Base-by-base conservation (phyloP, 2,888 invertebrate species). In the Bursaphelenchus okinawaensis region DNA sequence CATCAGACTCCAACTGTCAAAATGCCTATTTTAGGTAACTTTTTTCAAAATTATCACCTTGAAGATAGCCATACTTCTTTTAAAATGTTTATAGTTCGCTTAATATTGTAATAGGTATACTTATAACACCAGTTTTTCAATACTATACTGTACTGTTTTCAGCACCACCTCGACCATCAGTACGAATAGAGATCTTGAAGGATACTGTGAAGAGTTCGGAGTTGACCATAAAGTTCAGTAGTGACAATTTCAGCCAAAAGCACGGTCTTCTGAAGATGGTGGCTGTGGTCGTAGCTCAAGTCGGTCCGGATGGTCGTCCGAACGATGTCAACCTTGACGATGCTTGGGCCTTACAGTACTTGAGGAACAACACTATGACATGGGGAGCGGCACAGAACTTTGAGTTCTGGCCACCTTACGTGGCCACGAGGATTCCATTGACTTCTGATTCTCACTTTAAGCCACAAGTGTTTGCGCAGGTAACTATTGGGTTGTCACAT, bases 401-500 rank as follows among this genome's bases (percentile, higher is more conserved):
- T 56, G 81, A 83, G 52, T 78, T 82, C 60, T 85, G 84, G 80
- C 77, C 78, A 2, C 72, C 76, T 0, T 98, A 95, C 85, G 91
- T 96, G 77, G 95, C 95, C 16, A 92, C 93, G 0, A 92, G 95
- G 71, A 94, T 95, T 50, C 93, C 95, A 28, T 86, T 96, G 16
- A 70, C 70, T 26, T 65, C 69, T 0, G 31, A 40, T 19, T 57
- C 59, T 50, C 59, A 59, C 12, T 65, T 62, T 26, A 27, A 63
- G 6, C 61, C 73, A 2, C 64, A 55, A 16, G 63, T 65, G 7
- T 40, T 76, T 40, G 59, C 66, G 16, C 68, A 75, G 65, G 73
- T 72, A 29, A 22, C 28, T 31, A 27, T 7, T 52, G 22, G 7
- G n/a, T 8, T n/a, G 9, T 65, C 19, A 23, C 50, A 12, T 27